Conservation (phyloP, 2,888 invertebrate genomes). For the Zootermopsis nevadensis region DNA sequence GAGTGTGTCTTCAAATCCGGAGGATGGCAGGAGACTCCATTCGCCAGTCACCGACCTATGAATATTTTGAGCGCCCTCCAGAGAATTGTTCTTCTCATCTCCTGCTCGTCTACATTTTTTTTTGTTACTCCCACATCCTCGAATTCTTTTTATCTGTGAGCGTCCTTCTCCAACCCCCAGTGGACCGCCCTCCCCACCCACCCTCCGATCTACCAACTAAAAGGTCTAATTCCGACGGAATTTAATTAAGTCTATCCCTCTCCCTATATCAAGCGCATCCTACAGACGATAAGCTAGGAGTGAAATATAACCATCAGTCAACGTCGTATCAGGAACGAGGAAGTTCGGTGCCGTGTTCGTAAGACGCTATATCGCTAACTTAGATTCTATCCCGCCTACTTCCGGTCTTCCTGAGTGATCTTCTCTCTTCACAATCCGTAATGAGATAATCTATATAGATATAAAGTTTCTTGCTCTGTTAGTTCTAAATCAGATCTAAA, state of each 20-base stretch:
- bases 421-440: no score
- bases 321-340: no score
- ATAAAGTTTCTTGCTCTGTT: no score
- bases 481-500: no score
- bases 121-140: slow-evolving; percentile 43
- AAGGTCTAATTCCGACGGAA: slow-evolving; percentile 53
- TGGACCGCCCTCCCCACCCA: slow-evolving; percentile 43
- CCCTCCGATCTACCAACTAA: slow-evolving; percentile 52
- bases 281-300: slow-evolving; percentile 1
- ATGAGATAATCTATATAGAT: no score
- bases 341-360: no score
- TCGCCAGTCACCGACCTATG: background rate
- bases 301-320: background rate
- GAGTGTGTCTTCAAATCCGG: no score
- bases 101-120: slow-evolving; percentile 23
- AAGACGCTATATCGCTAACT: no score
- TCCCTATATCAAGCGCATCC: slow-evolving; percentile 23
- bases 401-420: no score
- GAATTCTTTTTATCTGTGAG: slow-evolving; percentile 47
- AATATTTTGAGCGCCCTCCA: slow-evolving; percentile 14
- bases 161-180: slow-evolving; percentile 45
- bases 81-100: slow-evolving; percentile 21
- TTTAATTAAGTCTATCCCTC: slow-evolving; percentile 52
- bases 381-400: no score
- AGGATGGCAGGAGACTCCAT: no score